Evolutionary conservation across 2,797 vertebrate species (phyloP).

Genomic region (Neopelma chrysocephalum): DNA sequence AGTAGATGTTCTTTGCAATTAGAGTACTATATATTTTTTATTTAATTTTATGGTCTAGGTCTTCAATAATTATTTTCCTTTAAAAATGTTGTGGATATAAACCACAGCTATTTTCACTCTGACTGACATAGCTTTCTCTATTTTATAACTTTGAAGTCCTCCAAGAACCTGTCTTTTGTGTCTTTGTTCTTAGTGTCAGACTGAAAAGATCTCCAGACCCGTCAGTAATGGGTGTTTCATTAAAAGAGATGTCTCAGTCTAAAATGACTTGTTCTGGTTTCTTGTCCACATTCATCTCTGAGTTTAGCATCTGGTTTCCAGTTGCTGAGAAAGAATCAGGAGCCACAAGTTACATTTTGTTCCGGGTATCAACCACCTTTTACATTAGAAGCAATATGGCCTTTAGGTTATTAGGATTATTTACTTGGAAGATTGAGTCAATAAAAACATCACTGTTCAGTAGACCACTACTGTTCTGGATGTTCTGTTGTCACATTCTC

Average conservation of each 20-base stretch:
- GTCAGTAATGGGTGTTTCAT: neutral
- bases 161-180: neutral
- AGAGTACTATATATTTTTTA: neutral
- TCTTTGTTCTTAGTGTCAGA: neutral
- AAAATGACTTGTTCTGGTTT: neutral
- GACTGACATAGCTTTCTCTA: neutral
- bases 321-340: neutral
- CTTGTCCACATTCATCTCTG: neutral
- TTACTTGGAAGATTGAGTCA: neutral
- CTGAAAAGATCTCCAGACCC: neutral
- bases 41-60: neutral
- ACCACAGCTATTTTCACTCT: neutral
- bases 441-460: neutral
- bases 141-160: neutral
- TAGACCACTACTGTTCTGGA: neutral
- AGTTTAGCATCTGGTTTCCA: neutral
- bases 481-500: neutral
- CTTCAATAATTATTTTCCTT: neutral
- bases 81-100: neutral
- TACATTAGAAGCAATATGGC: neutral
- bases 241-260: neutral
- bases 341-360: fast-evolving
- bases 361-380: neutral
- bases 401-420: neutral
- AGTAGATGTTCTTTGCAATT: neutral